Evolutionary conservation across 2,888 invertebrate genomes (phyloP).

Genomic region (Bursaphelenchus okinawaensis): DNA sequence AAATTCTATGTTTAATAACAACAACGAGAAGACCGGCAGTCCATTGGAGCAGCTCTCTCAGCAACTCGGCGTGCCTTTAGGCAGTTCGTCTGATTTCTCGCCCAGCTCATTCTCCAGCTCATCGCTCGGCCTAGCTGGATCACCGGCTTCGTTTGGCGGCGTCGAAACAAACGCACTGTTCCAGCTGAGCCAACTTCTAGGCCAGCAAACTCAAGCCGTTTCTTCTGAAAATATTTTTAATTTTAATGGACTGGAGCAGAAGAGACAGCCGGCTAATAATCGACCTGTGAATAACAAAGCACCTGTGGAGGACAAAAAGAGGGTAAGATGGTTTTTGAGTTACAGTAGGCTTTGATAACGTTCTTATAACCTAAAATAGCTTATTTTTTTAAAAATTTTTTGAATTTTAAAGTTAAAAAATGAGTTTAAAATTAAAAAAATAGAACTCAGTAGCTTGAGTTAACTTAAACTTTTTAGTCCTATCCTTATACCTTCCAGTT

Average conservation of each 20-base stretch:
- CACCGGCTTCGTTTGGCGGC: not conserved
- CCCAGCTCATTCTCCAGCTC: not conserved
- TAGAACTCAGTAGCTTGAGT: not conserved
- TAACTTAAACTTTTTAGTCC: conserved; percentile 28
- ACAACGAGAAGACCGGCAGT: not conserved
- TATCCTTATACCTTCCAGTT: conserved; percentile 56
- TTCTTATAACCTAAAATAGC: not conserved
- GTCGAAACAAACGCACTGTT: not conserved
- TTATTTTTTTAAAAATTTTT: conserved; percentile 5
- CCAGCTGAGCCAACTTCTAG: conserved; percentile 7
- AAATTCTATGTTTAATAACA: conserved; percentile 12
- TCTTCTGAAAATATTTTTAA: not conserved
- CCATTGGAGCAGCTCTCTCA: not conserved
- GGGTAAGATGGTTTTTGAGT: not conserved
- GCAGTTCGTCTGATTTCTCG: not conserved
- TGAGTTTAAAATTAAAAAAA: too few relatives aligned
- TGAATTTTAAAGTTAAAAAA: conserved; percentile 29
- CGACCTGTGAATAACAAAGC: not conserved
- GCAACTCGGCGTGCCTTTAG: not conserved
- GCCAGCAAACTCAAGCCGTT: not conserved
- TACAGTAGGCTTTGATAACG: too few relatives aligned
- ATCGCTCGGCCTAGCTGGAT: not conserved
- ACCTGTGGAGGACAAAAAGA: not conserved
- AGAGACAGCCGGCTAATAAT: not conserved
- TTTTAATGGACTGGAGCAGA: not conserved